Evolutionary conservation across 2,113 vertebrate species (phyloP).

Genomic region (Tylochromis polylepis): DNA sequence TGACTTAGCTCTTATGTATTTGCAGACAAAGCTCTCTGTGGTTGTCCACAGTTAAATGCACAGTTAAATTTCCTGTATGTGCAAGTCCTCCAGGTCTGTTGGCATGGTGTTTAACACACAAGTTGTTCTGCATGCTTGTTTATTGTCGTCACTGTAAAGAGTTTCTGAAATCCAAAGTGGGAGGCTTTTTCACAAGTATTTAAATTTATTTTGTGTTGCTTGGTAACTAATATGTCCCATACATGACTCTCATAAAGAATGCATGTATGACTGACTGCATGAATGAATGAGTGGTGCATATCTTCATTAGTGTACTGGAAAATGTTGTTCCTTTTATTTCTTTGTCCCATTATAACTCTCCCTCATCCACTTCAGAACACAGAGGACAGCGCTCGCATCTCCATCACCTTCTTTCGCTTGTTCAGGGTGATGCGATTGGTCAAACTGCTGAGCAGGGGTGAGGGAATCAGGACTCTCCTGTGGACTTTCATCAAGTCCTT

Average conservation of each 20-base stretch:
- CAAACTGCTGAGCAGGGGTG: slow-evolving; percentile 94
- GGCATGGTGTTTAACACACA: neutral
- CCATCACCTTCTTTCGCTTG: slow-evolving; percentile 99
- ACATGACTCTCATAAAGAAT: neutral
- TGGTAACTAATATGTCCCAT: neutral
- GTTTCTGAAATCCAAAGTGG: neutral
- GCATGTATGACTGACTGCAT: neutral
- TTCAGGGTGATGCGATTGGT: slow-evolving; percentile 98
- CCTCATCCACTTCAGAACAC: slow-evolving; percentile 79
- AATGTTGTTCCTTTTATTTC: neutral
- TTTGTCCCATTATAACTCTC: neutral
- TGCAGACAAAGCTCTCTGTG: neutral
- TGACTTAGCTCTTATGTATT: neutral
- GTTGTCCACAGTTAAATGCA: neutral
- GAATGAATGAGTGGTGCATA: neutral
- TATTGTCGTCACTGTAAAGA: neutral
- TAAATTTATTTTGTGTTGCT: neutral
- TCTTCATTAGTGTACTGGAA: neutral
- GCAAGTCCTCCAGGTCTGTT: neutral
- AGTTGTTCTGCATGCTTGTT: slow-evolving; percentile 24
- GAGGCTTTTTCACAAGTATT: neutral
- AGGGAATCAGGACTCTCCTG: slow-evolving; percentile 93
- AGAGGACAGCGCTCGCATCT: slow-evolving; percentile 96
- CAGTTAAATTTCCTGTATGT: neutral
- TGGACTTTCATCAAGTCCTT: slow-evolving; percentile 99